These are phyloP conservation scores for Hemiscyllium ocellatum DNA, from an alignment of 2,113 vertebrate genomes.

Conservation along the genomic window DNA sequence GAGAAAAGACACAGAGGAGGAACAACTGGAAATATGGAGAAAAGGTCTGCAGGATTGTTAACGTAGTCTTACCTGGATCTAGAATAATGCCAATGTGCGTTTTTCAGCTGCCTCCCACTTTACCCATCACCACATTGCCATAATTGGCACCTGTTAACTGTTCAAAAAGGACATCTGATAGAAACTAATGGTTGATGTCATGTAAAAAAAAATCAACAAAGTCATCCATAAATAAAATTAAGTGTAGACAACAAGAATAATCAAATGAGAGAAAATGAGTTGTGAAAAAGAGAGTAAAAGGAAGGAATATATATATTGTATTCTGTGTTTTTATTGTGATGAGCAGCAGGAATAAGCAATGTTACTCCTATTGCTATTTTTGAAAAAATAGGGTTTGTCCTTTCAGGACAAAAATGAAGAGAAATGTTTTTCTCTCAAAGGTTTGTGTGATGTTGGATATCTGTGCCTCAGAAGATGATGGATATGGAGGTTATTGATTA, in stretches of 20 bases:
- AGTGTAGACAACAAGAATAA: background rate
- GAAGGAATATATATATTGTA: background rate
- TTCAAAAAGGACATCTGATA: background rate
- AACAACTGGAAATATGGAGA: background rate
- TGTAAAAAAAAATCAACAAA: background rate
- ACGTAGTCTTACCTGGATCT: background rate
- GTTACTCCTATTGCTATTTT: too few species aligned
- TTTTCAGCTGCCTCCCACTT: background rate
- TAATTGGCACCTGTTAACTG: background rate
- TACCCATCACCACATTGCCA: background rate
- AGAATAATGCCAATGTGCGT: background rate
- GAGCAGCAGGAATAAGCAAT: too few species aligned
- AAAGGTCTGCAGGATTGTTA: background rate
- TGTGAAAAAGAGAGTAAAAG: background rate
- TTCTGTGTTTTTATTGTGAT: too few species aligned
- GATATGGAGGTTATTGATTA: too few species aligned
- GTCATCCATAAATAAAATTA: background rate
- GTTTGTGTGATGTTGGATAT: too few species aligned
- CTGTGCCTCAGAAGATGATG: too few species aligned
- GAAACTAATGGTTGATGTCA: background rate
- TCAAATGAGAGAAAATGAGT: background rate
- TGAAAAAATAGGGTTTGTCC: too few species aligned
- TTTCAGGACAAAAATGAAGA: too few species aligned
- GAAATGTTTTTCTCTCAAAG: too few species aligned
- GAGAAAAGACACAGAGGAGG: background rate